phyloP scores from a whole-genome alignment of 2,113 vertebrate species.

The Desmodus rotundus region DNA sequence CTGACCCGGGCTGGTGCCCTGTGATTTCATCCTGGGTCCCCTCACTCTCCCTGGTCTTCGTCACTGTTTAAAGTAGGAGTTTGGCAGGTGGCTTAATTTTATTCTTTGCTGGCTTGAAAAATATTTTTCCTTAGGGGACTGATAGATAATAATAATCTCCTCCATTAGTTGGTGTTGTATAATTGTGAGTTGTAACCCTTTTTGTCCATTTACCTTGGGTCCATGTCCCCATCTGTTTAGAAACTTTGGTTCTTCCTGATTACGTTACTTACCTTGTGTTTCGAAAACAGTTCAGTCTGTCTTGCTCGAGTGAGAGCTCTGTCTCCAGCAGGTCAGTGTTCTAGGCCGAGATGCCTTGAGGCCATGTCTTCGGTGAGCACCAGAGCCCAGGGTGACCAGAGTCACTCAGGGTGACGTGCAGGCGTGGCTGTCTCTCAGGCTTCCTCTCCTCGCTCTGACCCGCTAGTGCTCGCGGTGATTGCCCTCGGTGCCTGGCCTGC shows the following conservation, averaged over 20 bases:
- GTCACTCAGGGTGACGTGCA: background rate
- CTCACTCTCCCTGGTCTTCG: background rate
- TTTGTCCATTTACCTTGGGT: background rate
- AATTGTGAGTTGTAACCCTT: background rate
- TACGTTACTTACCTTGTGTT: background rate
- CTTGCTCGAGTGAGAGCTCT: background rate
- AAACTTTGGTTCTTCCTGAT: background rate
- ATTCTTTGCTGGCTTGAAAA: background rate
- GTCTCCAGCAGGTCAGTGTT: background rate
- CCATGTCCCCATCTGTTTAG: background rate
- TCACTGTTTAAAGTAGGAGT: background rate
- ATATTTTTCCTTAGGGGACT: background rate
- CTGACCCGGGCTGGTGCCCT: background rate
- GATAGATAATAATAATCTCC: background rate
- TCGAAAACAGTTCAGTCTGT: background rate
- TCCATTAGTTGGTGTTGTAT: fast-evolving
- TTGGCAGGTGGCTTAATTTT: background rate
- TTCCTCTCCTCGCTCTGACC: fast-evolving
- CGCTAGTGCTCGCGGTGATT: fast-evolving
- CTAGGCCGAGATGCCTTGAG: background rate
- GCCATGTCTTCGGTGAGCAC: background rate
- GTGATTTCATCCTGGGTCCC: background rate
- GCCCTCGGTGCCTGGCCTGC: fast-evolving
- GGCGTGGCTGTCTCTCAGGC: fast-evolving
- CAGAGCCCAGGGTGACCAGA: background rate